Evolutionary conservation across 2,888 invertebrate genomes (phyloP).

Genomic region (Volucella bombylans): DNA sequence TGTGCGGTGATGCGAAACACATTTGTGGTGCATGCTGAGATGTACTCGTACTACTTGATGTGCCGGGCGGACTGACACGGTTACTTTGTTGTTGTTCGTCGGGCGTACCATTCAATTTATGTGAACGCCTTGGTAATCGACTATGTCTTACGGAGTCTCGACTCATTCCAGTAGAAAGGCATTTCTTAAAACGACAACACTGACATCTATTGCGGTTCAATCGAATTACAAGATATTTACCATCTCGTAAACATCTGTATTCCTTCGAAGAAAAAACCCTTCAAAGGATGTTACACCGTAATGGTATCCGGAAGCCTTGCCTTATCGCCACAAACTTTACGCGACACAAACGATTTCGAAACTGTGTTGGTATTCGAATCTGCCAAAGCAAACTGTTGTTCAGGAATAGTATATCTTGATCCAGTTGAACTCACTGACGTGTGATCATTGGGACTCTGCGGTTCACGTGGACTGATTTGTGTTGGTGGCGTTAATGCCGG

Average conservation of each 20-base stretch:
- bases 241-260: slow-evolving; percentile 95
- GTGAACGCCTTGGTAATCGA: no score
- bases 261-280: slow-evolving; percentile 99
- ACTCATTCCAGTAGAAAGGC: slow-evolving; percentile 97
- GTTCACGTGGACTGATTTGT: no score
- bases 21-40: no score
- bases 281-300: slow-evolving; percentile 96
- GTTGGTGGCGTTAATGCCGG: no score
- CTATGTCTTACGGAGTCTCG: slow-evolving; percentile 96
- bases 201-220: slow-evolving; percentile 97
- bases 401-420: no score
- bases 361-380: slow-evolving; percentile 92
- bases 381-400: slow-evolving; percentile 88
- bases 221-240: slow-evolving; percentile 96
- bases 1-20: no score
- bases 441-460: no score
- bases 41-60: no score
- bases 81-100: no score
- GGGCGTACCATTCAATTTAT: no score
- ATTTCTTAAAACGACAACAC: slow-evolving; percentile 98
- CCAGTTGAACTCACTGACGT: no score
- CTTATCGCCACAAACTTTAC: slow-evolving; percentile 98
- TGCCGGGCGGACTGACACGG: no score
- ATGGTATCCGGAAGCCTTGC: slow-evolving; percentile 94
- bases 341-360: slow-evolving; percentile 95